Evolutionary conservation across 2,888 invertebrate species (phyloP).

Genomic region (Orthosia cruda): DNA sequence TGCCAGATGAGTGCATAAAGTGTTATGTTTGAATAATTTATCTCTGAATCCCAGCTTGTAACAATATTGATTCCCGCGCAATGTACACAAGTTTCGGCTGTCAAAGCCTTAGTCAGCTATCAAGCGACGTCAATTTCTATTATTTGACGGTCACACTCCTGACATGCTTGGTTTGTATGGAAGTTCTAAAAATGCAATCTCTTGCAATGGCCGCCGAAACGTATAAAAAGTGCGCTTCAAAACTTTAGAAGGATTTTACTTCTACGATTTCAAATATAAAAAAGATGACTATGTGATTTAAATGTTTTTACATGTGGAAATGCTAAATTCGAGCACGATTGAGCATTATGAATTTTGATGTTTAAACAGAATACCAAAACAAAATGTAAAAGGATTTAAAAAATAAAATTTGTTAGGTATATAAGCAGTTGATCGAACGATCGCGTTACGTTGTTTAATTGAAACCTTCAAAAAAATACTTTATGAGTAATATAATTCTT

Average conservation of each 20-base stretch:
- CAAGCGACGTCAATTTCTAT: too few relatives aligned
- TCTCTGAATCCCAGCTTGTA: too few relatives aligned
- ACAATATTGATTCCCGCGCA: too few relatives aligned
- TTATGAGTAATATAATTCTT: not conserved
- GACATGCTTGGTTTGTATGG: too few relatives aligned
- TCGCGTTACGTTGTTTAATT: not conserved
- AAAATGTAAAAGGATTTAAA: not conserved
- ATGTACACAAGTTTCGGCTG: too few relatives aligned
- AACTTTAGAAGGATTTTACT: conserved; percentile 18
- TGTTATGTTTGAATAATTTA: too few relatives aligned
- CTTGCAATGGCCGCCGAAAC: not conserved
- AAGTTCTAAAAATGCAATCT: not conserved
- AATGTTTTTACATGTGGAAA: conserved; percentile 12
- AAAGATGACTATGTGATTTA: conserved; percentile 12
- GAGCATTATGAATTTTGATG: not conserved
- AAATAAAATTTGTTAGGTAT: not conserved
- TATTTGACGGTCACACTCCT: too few relatives aligned
- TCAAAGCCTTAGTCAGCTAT: too few relatives aligned
- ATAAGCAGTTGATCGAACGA: not conserved
- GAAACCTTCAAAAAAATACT: not conserved
- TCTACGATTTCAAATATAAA: conserved; percentile 18
- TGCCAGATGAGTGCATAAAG: too few relatives aligned
- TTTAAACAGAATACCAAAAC: not conserved
- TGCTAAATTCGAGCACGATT: not conserved
- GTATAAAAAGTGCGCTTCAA: conserved; percentile 18